Conservation (phyloP, 2,113 vertebrate species). For the Gasterosteus nipponicus region DNA sequence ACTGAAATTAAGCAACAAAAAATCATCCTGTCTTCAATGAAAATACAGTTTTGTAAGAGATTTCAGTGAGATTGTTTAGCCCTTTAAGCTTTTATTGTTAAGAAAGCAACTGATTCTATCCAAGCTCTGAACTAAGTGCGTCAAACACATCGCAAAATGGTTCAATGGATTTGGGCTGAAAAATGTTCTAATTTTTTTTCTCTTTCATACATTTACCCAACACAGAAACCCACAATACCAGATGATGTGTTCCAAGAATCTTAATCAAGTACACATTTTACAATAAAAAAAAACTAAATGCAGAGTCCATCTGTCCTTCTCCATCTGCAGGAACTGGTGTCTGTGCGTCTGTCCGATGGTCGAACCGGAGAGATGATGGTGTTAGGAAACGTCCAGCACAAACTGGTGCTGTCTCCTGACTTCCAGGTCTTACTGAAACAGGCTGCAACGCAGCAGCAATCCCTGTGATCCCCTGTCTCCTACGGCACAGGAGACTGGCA, state of each 20-base stretch:
- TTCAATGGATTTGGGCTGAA: background rate
- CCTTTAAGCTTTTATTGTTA: background rate
- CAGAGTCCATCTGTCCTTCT: background rate
- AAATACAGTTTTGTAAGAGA: background rate
- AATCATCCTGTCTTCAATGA: background rate
- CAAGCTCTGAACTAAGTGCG: background rate
- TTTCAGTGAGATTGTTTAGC: background rate
- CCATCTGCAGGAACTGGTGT: slow-evolving; percentile 78
- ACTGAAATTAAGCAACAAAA: background rate
- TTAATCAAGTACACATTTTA: background rate
- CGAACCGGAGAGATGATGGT: slow-evolving; percentile 79
- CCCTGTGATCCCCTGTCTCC: background rate
- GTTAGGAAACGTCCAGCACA: slow-evolving; percentile 80
- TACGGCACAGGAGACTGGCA: background rate
- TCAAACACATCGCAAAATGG: background rate
- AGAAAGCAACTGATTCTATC: background rate
- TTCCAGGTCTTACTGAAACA: slow-evolving; percentile 77
- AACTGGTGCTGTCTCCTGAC: slow-evolving; percentile 82
- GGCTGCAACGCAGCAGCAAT: slow-evolving; percentile 24
- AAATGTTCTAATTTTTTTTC: background rate
- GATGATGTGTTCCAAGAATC: background rate
- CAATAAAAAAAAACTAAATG: background rate
- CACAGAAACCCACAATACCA: background rate
- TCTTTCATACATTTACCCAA: background rate
- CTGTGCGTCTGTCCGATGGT: slow-evolving; percentile 77